These are phyloP conservation scores for Thalassoma bifasciatum DNA, from an alignment of 2,113 vertebrate species.

Conservation along the genomic window DNA sequence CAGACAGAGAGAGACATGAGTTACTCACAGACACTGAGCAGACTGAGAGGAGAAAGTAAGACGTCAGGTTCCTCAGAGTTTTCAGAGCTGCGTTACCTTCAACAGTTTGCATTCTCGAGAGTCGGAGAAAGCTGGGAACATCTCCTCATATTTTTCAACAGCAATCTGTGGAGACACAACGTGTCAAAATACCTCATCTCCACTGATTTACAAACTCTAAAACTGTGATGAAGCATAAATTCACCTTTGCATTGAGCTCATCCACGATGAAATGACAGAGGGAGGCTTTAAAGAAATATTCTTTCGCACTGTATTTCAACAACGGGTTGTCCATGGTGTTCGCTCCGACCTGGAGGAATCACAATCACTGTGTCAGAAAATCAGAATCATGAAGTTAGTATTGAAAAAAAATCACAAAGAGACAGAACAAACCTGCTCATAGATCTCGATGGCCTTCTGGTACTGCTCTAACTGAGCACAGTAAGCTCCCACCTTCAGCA, in stretches of 20 bases:
- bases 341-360: conserved; percentile 86
- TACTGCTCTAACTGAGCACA: conserved; percentile 97
- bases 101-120: conserved; percentile 98
- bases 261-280: conserved; percentile 98
- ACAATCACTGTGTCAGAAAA: conserved; percentile 1
- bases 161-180: conserved; percentile 86
- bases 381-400: not conserved
- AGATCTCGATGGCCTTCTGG: conserved; percentile 96
- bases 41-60: conserved; percentile 3
- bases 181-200: not conserved
- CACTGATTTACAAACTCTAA: not conserved
- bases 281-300: conserved; percentile 99
- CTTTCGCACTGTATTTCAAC: conserved; percentile 97
- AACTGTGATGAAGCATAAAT: not conserved
- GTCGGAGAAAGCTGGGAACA: conserved; percentile 98
- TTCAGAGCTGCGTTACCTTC: conserved; percentile 85
- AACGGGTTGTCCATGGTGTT: conserved; percentile 98
- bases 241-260: conserved; percentile 96
- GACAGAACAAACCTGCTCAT: conserved; percentile 91
- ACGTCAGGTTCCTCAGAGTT: not conserved
- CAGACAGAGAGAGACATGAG: conserved; percentile 27
- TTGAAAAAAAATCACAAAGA: not conserved
- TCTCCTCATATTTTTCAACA: conserved; percentile 97
- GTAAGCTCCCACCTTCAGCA: conserved; percentile 96
- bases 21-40: conserved; percentile 32